Evolutionary conservation across 2,888 invertebrate species (phyloP), one percentile per base, ranked within the genome.

Genomic region (Agapostemon virescens): DNA sequence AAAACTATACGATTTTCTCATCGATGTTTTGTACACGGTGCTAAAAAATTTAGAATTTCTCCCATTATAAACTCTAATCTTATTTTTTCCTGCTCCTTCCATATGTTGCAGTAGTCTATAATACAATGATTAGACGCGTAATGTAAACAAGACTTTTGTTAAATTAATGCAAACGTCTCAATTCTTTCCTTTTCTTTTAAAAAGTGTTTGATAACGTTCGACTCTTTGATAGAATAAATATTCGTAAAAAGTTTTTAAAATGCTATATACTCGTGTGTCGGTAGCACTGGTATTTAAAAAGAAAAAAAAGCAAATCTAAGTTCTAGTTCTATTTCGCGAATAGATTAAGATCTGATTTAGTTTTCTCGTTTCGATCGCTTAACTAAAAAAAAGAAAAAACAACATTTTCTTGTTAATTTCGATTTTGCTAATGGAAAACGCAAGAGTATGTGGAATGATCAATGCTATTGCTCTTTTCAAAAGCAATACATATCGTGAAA

Each of bases 361-460:
- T 83, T 80, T 74, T 83, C 77, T 75, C 69, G 66, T 81, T 58
- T 30, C 1, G 15, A 58, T 58, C 20, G 33, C 61, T 61, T 58
- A 58, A 61, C 11, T 33, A 61, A 63, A 63, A 36, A 36, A 58
- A 61, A 3, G 20, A 61, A 63, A 63, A 36, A 36, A 33, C 15
- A 58, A 63, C 20, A 81, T 70, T 74, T 52, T 63, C n/a, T 72
- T 76, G 70, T 77, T 78, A 81, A 40, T 75, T 78, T 83, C 74
- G 40, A 81, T 82, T 74, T 80, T 79, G 75, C 68, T 77, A 82
- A 80, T 61, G 74, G 77, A 81, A 83, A 86, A 84, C 71, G 68
- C 79, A 82, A 82, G 61, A 82, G 67, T 81, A n/a, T n/a, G 83
- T 89, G 89, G 89, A 89, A 89, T 89, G 89, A 86, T 86, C 81